phyloP scores from a whole-genome alignment of 1,140 invertebrate genomes.

The Trypoxylus dichotomus region DNA sequence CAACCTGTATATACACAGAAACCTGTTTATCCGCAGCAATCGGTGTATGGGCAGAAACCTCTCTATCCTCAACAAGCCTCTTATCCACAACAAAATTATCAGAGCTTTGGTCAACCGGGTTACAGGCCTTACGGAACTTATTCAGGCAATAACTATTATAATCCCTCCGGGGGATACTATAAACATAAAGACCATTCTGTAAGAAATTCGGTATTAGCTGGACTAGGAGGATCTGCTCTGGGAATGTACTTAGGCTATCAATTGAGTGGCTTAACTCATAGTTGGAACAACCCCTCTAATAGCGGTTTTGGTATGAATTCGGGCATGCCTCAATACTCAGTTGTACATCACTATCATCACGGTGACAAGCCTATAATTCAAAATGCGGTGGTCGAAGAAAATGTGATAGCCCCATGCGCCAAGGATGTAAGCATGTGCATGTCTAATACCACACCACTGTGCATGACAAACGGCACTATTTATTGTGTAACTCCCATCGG shows the following conservation, averaged over 20 bases:
- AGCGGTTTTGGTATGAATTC: background rate
- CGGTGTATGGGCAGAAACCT: background rate
- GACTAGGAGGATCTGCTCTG: constrained; percentile 24
- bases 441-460: constrained; percentile 1
- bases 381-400: background rate
- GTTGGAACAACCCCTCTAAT: background rate
- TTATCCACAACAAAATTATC: background rate
- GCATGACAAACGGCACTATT: constrained; percentile 25
- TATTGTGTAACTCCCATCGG: background rate
- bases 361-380: constrained; percentile 18
- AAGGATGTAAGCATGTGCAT: background rate
- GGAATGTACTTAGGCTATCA: constrained; percentile 27
- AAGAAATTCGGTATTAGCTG: constrained; percentile 18
- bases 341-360: constrained; percentile 27
- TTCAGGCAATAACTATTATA: background rate
- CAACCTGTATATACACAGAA: background rate
- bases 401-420: background rate
- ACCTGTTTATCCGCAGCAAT: background rate
- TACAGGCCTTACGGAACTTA: background rate
- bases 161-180: constrained; percentile 8
- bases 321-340: constrained; percentile 8
- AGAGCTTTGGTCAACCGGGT: background rate
- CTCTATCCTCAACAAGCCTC: background rate
- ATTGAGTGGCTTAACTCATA: background rate
- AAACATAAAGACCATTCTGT: background rate